Evolutionary conservation across 2,888 invertebrate species (phyloP), one percentile per base, ranked within the genome.

Genomic region (Lasioglossum pauxillum): DNA sequence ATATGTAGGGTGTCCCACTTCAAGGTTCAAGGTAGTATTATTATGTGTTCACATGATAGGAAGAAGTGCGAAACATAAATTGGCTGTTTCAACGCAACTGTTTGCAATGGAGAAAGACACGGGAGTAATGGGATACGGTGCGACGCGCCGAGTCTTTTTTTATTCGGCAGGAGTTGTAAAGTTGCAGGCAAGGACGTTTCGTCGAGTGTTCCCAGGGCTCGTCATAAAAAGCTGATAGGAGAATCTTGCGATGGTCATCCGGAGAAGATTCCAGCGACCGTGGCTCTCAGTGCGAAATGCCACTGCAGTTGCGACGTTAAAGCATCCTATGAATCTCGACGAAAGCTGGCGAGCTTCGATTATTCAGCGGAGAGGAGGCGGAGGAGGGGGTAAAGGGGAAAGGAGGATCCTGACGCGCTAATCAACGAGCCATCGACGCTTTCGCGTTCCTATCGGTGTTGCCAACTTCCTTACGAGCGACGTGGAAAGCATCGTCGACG

Each of bases 401-500:
- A 71, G 78, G 67, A 49, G 23, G 77, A 80, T 79, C 84, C 31
- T 82, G 44, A 57, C 41, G 31, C 57, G 57, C 72, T 88, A 81
- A 88, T 88, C 78, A 83, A 76, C 85, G 80, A 78, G 53, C 75
- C 77, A 73, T 60, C 80, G 72, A 60, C 60, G 72, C n/a, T 53
- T 53, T 53, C 82, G 74, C 57, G 73, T 87, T 86, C 76, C 79
- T 76, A 74, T 69, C 67, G 72, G 74, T 60, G 71, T 79, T 78
- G 41, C 67, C 38, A 86, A 86, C 82, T 89, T 88, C 78, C 83
- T 88, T 89, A 86, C 86, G 89, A 86, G 80, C 85, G 82, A 60
- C 74, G 80, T 60, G 84, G 85, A 84, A 23, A 49, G 75, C 64
- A 75, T 80, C 74, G 35, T 53, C 83, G 49, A 78, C 83, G 85